These are phyloP conservation scores for Lasioglossum pauxillum DNA, from an alignment of 2,888 invertebrate genomes.

Conservation along the genomic window DNA sequence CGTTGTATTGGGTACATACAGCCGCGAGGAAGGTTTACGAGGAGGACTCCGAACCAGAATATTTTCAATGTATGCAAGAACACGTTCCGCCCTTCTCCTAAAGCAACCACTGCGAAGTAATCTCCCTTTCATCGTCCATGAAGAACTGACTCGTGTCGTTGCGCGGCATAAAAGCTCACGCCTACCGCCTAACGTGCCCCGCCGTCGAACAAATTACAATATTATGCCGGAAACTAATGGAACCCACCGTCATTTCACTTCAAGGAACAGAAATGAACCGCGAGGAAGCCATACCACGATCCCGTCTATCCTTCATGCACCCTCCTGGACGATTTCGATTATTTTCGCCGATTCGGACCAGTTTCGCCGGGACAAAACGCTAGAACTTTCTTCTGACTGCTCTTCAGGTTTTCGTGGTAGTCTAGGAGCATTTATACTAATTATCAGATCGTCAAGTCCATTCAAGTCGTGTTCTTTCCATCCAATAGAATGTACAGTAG, in stretches of 20 bases:
- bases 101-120: constrained; percentile 74
- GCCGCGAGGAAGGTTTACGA: constrained; percentile 68
- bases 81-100: constrained; percentile 78
- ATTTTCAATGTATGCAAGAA: constrained; percentile 80
- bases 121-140: constrained; percentile 75
- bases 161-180: constrained; percentile 51
- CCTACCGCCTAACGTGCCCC: constrained; percentile 55
- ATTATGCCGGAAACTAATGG: constrained; percentile 40
- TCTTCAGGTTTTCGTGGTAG: neutral
- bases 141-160: constrained; percentile 71
- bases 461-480: neutral
- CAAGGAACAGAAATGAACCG: neutral
- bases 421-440: neutral
- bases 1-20: constrained; percentile 73
- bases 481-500: too few species aligned
- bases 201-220: constrained; percentile 44
- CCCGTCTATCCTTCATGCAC: neutral
- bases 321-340: neutral
- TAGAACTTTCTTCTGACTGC: neutral
- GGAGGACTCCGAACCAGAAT: constrained; percentile 73
- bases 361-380: neutral
- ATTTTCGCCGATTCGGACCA: neutral
- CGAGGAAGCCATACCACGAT: neutral
- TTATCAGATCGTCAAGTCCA: neutral
- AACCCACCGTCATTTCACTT: neutral